Evolutionary conservation across 2,797 vertebrate species (phyloP), one percentile per base, ranked within the genome.

Genomic region (Eutrigla gurnardus): DNA sequence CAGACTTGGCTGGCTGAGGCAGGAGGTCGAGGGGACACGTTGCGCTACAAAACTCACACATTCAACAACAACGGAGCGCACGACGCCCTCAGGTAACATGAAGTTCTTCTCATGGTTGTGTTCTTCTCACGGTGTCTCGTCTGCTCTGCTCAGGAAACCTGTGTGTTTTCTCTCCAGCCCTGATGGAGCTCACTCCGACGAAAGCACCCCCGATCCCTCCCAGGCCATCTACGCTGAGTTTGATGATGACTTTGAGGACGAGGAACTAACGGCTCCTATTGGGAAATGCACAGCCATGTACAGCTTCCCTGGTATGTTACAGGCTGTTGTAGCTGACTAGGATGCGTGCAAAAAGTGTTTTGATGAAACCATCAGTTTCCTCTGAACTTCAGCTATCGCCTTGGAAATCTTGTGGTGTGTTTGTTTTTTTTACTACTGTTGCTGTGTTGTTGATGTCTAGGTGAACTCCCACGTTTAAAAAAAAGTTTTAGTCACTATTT

Each of bases 191-290:
- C 94, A 94, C 59, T 95, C 94, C 0, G 96, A 96, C 36, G 96
- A 95, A 75, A 92, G 93, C 74, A 88, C 92, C 12, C 93, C 95
- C 0, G 96, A 97, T 15, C 42, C 94, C 58, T 94, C 95, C 5
- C 96, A 96, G 72, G 94, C 95, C 81, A 96, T 97, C 82, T 97
- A 97, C 33, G 95, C 96, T 0, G 96, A 97, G 81, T 97, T 97
- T 37, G 97, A 97, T 46, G 96, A 97, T 32, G 97, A 97, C 81
- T 97, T 97, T 80, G 95, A 96, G 66, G 96, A 96, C 1, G 96
- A 97, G 70, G 96, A 97, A 5, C 73, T 93, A 3, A 71, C 91
- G 0, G 79, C 92, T 53, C 95, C 96, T 15, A 96, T 97, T 17
- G 96, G 97, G 63, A 94, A 94, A 70, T 97, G 96, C 75, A 95